These are phyloP conservation scores for Caenorhabditis zanzibari DNA, from an alignment of 2,888 invertebrate species.

Conservation along the genomic window DNA sequence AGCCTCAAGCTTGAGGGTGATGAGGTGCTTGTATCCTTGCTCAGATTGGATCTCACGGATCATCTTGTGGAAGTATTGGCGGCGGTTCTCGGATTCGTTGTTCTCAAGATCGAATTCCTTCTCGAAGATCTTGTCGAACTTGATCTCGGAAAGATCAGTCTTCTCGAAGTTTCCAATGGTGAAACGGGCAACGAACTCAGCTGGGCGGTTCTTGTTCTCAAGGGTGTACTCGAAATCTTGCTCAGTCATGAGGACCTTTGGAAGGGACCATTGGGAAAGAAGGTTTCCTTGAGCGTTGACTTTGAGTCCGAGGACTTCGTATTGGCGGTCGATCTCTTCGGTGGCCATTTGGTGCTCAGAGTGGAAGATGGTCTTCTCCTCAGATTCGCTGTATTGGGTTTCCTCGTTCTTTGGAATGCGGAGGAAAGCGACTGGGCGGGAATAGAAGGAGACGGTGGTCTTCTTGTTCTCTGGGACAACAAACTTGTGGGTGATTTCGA, in stretches of 20 bases:
- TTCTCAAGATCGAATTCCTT: constrained; percentile 62
- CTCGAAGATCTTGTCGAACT: constrained; percentile 63
- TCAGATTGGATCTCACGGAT: constrained; percentile 49
- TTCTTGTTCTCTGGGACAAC: constrained; percentile 61
- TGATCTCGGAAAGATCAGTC: constrained; percentile 55
- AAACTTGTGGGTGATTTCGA: constrained; percentile 49
- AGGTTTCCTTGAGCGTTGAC: constrained; percentile 69
- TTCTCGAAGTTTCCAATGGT: constrained; percentile 39
- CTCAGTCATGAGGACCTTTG: constrained; percentile 68
- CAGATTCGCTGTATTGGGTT: constrained; percentile 68
- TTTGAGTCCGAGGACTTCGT: constrained; percentile 65
- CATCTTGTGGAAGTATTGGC: constrained; percentile 58
- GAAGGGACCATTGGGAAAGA: constrained; percentile 62
- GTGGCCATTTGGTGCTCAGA: constrained; percentile 62
- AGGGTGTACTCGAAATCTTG: constrained; percentile 72
- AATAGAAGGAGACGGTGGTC: constrained; percentile 58
- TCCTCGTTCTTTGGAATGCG: constrained; percentile 67
- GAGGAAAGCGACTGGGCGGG: constrained; percentile 76
- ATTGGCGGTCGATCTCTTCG: constrained; percentile 58
- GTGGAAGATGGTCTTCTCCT: constrained; percentile 76
- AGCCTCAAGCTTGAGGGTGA: constrained; percentile 52
- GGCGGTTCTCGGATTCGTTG: constrained; percentile 49
- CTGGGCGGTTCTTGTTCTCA: constrained; percentile 60
- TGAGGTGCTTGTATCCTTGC: constrained; percentile 42
- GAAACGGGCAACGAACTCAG: constrained; percentile 44